phyloP scores from a whole-genome alignment of 2,888 invertebrate species.

The Rambutsinella grinnellia region DNA sequence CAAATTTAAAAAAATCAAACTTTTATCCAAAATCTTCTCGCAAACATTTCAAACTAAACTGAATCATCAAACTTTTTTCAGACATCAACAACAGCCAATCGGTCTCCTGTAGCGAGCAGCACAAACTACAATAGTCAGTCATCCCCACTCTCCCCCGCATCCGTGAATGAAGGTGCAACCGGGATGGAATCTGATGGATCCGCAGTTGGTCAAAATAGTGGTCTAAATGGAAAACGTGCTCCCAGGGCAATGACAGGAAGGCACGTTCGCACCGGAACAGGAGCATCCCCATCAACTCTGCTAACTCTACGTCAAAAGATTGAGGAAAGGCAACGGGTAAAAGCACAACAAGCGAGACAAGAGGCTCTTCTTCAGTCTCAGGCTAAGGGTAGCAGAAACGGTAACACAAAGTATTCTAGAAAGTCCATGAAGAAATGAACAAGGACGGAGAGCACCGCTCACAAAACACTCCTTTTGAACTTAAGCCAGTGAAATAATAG shows the following conservation, averaged over 20 bases:
- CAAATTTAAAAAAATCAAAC: background rate
- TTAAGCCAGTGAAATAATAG: constrained; percentile 60
- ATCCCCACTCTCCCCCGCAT: constrained; percentile 66
- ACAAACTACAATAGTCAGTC: constrained; percentile 48
- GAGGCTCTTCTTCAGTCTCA: constrained; percentile 63
- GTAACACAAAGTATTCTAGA: constrained; percentile 61
- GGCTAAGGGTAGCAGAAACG: constrained; percentile 49
- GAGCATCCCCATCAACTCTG: constrained; percentile 70
- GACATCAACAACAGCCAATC: constrained; percentile 29
- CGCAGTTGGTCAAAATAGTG: constrained; percentile 61
- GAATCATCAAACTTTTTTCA: background rate
- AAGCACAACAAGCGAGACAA: constrained; percentile 66
- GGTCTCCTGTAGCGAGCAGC: constrained; percentile 16
- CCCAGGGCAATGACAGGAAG: constrained; percentile 70
- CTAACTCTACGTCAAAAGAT: constrained; percentile 70
- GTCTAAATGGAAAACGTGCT: constrained; percentile 68
- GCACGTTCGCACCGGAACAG: constrained; percentile 70
- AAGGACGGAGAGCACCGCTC: background rate
- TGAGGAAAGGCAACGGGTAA: constrained; percentile 69
- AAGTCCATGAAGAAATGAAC: constrained; percentile 61
- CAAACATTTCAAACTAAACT: too few species aligned
- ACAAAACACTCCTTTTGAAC: constrained; percentile 27
- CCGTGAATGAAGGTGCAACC: constrained; percentile 61
- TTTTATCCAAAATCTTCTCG: too few species aligned
- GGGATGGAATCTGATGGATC: constrained; percentile 66